Evolutionary conservation across 2,113 vertebrate genomes (phyloP).

Genomic region (Pontoporia blainvillei): DNA sequence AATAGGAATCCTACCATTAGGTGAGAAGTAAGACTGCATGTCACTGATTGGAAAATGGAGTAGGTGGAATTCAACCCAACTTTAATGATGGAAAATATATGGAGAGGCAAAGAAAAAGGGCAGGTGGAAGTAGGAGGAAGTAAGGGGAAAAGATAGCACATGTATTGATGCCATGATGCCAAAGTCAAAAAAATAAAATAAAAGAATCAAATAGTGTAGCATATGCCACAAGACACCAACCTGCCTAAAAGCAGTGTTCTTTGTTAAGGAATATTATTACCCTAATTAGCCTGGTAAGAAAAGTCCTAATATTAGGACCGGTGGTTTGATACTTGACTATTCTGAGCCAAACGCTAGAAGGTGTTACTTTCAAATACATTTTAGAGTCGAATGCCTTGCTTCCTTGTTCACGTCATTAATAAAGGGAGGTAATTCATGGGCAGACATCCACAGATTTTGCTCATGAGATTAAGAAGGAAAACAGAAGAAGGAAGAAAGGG

Average conservation of each 20-base stretch:
- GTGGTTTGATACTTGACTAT: neutral
- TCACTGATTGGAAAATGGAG: neutral
- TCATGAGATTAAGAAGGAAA: neutral
- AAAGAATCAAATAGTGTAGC: neutral
- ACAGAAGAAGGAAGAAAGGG: neutral
- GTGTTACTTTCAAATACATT: neutral
- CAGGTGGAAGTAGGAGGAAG: fast-evolving
- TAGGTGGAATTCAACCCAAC: neutral
- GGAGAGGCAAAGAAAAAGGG: neutral
- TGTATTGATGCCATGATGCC: neutral
- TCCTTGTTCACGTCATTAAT: neutral
- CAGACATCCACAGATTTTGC: neutral
- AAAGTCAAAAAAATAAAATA: neutral
- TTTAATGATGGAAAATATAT: neutral
- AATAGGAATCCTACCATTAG: neutral
- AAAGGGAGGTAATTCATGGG: neutral
- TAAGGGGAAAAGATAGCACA: neutral
- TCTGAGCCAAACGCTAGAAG: neutral
- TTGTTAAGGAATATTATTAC: neutral
- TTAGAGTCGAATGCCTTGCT: neutral
- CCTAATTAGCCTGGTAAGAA: neutral
- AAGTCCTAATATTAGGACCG: neutral
- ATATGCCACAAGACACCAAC: neutral
- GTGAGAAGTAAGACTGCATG: neutral
- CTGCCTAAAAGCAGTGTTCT: neutral